phyloP scores from a whole-genome alignment of 2,797 vertebrate genomes.

The Podargus strigoides region DNA sequence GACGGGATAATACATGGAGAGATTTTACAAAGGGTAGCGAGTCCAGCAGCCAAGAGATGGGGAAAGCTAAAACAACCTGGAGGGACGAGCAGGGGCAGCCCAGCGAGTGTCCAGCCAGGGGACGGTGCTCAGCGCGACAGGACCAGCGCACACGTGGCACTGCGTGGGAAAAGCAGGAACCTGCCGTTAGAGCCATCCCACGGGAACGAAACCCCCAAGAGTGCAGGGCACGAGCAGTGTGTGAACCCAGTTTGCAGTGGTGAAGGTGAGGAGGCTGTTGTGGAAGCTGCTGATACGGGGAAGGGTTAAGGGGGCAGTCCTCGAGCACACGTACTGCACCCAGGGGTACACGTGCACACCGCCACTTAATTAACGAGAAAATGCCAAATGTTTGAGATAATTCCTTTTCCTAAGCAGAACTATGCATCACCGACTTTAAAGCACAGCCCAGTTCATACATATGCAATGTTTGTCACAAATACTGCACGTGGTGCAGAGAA shows the following conservation, averaged over 20 bases:
- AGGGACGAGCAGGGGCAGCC: background rate
- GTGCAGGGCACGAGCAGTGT: accelerated
- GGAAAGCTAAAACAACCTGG: background rate
- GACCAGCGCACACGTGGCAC: accelerated
- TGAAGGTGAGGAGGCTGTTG: background rate
- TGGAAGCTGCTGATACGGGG: accelerated
- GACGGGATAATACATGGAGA: accelerated
- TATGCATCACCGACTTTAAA: accelerated
- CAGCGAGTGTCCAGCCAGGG: accelerated
- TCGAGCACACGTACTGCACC: background rate
- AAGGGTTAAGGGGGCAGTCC: background rate
- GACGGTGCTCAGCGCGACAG: accelerated
- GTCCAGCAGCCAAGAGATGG: background rate
- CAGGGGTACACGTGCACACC: background rate
- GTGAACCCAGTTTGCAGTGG: accelerated
- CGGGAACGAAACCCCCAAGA: accelerated
- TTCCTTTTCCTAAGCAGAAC: background rate
- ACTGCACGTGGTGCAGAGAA: background rate
- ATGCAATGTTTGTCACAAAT: background rate
- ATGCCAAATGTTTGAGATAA: accelerated
- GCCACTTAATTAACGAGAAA: background rate
- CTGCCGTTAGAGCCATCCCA: accelerated
- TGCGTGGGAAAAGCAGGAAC: background rate
- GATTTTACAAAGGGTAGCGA: background rate
- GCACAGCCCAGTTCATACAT: background rate